Conservation (phyloP, 2,113 vertebrate species). For the Silurus meridionalis region DNA sequence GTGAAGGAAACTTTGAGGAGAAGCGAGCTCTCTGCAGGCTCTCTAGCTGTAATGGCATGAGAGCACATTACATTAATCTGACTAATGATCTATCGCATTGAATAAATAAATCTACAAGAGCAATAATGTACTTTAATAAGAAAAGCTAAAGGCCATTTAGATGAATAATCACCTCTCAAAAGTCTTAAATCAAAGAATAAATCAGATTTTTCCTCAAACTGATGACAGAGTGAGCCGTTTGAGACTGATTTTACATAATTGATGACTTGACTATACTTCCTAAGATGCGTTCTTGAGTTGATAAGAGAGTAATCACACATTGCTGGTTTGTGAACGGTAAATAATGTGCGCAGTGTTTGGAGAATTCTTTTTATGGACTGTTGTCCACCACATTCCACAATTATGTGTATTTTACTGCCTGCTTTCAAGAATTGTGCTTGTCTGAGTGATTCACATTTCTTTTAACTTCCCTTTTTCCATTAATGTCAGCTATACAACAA, state of each 20-base stretch:
- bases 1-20: slow-evolving; percentile 38
- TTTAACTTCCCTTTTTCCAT: background rate
- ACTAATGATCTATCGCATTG: slow-evolving; percentile 78
- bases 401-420: background rate
- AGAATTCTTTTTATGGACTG: slow-evolving; percentile 72
- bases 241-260: slow-evolving; percentile 78
- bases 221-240: slow-evolving; percentile 67
- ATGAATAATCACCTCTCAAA: slow-evolving; percentile 78
- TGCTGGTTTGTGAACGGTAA: slow-evolving; percentile 67
- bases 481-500: background rate
- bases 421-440: background rate
- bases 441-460: background rate
- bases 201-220: slow-evolving; percentile 69
- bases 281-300: slow-evolving; percentile 54
- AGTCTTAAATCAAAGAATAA: slow-evolving; percentile 73
- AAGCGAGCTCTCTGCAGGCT: slow-evolving; percentile 54
- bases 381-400: slow-evolving; percentile 67
- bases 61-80: slow-evolving; percentile 79
- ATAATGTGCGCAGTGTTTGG: slow-evolving; percentile 64
- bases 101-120: slow-evolving; percentile 79
- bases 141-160: slow-evolving; percentile 76
- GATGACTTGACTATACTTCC: slow-evolving; percentile 69
- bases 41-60: slow-evolving; percentile 61
- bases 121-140: slow-evolving; percentile 82
- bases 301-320: slow-evolving; percentile 49